A percentile compares a stretch with the other conserved stretches of the same genome.
These are phyloP conservation scores for Protophormia terraenovae DNA, from an alignment of 2,888 invertebrate genomes.

Conservation along the genomic window DNA sequence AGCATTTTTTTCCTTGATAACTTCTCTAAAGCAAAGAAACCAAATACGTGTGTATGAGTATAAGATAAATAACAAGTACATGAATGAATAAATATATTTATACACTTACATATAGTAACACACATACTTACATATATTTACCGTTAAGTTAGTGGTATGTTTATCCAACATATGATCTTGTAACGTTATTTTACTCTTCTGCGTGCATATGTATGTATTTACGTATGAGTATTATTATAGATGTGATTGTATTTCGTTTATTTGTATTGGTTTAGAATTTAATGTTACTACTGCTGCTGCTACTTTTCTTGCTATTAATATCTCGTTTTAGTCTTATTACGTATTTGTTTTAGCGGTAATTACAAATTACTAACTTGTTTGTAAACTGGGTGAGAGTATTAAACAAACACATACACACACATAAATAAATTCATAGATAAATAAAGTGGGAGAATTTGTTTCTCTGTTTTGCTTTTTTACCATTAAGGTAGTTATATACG, in stretches of 20 bases:
- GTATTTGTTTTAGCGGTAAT: slow-evolving; percentile 79
- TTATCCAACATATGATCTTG: slow-evolving; percentile 58
- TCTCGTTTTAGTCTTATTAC: slow-evolving; percentile 78
- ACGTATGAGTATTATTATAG: background rate
- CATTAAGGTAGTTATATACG: slow-evolving; percentile 15
- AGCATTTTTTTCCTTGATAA: background rate
- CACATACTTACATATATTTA: background rate
- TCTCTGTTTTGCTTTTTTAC: slow-evolving; percentile 10
- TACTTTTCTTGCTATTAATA: slow-evolving; percentile 74
- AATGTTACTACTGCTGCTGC: slow-evolving; percentile 23
- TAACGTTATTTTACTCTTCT: slow-evolving; percentile 4
- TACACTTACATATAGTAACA: background rate
- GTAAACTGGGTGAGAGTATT: slow-evolving; percentile 53
- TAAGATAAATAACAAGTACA: slow-evolving; percentile 16
- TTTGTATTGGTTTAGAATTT: slow-evolving; percentile 42
- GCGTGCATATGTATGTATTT: background rate
- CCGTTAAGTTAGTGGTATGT: slow-evolving; percentile 7
- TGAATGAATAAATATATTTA: background rate
- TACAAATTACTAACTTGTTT: slow-evolving; percentile 73
- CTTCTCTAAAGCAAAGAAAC: background rate
- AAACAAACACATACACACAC: too few species aligned
- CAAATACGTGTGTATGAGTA: background rate
- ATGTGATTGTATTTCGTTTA: slow-evolving; percentile 20
- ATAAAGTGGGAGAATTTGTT: slow-evolving; percentile 6
- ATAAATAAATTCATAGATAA: too few species aligned